phyloP scores from a whole-genome alignment of 2,888 invertebrate species.

The Hemithea aestivaria region DNA sequence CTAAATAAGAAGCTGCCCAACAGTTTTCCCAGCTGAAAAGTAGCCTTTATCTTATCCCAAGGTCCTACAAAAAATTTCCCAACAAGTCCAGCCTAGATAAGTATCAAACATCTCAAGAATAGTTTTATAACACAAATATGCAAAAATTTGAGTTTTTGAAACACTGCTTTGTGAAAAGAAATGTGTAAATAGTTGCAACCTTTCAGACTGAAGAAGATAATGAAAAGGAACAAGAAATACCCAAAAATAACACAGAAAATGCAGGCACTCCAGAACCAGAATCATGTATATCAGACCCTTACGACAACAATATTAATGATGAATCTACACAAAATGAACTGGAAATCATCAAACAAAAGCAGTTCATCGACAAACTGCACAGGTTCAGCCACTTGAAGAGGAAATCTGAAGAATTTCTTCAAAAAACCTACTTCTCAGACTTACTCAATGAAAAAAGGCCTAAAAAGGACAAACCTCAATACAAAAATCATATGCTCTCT shows the following conservation, averaged over 20 bases:
- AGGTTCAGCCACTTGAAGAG: slow-evolving; percentile 66
- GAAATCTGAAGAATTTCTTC: slow-evolving; percentile 69
- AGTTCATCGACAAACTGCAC: slow-evolving; percentile 68
- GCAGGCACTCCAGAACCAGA: slow-evolving; percentile 54
- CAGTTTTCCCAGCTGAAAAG: no score
- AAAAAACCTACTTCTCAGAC: slow-evolving; percentile 65
- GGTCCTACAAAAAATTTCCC: no score
- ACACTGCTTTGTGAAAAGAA: no score
- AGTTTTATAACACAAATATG: no score
- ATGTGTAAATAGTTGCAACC: no score
- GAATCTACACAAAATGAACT: slow-evolving; percentile 50
- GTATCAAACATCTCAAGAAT: no score
- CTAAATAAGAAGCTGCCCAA: no score
- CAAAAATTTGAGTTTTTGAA: no score
- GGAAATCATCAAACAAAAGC: slow-evolving; percentile 60
- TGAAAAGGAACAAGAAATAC: slow-evolving; percentile 55
- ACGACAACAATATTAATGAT: slow-evolving; percentile 46
- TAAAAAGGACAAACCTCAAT: slow-evolving; percentile 59
- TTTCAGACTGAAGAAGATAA: slow-evolving; percentile 65
- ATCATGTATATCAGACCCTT: slow-evolving; percentile 52
- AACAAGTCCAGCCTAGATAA: no score
- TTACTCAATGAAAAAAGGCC: slow-evolving; percentile 61
- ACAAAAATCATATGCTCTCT: slow-evolving; percentile 44
- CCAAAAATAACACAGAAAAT: slow-evolving; percentile 49
- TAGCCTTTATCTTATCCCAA: no score